Evolutionary conservation across 1,140 invertebrate genomes (phyloP).

Genomic region (Mizuhopecten yessoensis): DNA sequence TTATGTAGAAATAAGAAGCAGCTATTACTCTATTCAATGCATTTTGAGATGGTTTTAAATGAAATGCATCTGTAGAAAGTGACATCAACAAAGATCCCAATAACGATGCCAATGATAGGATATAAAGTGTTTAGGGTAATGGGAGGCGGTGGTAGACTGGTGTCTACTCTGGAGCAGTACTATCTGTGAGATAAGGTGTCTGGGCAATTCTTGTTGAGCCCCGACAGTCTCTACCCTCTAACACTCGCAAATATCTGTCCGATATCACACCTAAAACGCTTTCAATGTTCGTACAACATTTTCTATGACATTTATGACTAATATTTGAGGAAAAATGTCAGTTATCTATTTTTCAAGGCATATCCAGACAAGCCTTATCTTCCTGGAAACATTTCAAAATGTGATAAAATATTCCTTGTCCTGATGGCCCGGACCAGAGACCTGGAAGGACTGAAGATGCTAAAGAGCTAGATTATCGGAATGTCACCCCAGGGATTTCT

Average conservation of each 20-base stretch:
- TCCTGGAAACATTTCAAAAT: slow-evolving; percentile 29
- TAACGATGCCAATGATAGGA: not conserved
- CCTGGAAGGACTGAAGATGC: not conserved
- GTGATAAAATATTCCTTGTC: not conserved
- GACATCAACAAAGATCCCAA: no score
- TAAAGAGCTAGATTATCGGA: not conserved
- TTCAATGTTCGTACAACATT: slow-evolving; percentile 28
- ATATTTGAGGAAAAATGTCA: not conserved
- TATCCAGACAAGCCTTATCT: not conserved
- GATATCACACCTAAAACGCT: slow-evolving; percentile 1
- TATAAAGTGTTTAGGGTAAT: no score
- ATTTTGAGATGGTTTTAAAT: no score
- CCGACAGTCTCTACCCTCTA: not conserved
- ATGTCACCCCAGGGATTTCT: slow-evolving; percentile 15
- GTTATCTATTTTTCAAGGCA: not conserved
- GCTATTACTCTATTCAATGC: no score
- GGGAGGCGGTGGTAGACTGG: not conserved
- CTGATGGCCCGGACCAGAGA: not conserved
- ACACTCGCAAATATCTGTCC: not conserved
- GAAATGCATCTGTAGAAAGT: no score
- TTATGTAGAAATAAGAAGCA: no score
- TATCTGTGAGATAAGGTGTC: not conserved
- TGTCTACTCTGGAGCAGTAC: not conserved
- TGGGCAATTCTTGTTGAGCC: not conserved
- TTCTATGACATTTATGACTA: slow-evolving; percentile 20